Base-by-base conservation (phyloP, 2,797 vertebrate species). In the Betta splendens region DNA sequence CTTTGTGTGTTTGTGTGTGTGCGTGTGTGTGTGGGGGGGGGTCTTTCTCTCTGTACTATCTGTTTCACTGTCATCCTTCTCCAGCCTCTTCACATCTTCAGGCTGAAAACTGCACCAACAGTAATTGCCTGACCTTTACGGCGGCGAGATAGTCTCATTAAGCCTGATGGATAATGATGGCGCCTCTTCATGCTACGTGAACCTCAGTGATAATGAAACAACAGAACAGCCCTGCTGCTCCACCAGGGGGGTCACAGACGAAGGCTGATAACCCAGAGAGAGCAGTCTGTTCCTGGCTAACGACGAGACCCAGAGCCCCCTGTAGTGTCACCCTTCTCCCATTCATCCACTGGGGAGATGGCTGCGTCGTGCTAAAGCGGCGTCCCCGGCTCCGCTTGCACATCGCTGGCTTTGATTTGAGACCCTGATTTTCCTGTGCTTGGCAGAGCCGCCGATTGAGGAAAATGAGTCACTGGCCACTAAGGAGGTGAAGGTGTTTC, bases 81-180 rank as follows among this genome's bases (percentile, higher is more conserved):
- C 70, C 57, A 75, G 37, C 84, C 77, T 73, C 77, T 53, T 76
- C 35, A 66, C 72, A 42, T 90, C 85, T 85, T 87, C 89, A 81
- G 89, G 92, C 92, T 93, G 94, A 93, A 95, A 94, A 95, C 94
- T 94, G 95, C 94, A 93, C 90, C 93, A 91, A 92, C 93, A 93
- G 92, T 98, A 98, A 97, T 96, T 96, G 94, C 94, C 93, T 97
- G 96, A 97, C 95, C 96, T 98, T 98, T 95, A 94, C 93, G 91
- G 93, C 94, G 91, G 93, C 87, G 86, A 93, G 92, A 95, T 92
- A 93, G 95, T 94, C 95, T 97, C 95, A 96, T 98, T 98, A 96
- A 95, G 95, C 91, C 94, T 95, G 94, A 93, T 93, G 94, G 94
- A 92, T 93, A 94, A 94, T 92, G 91, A 89, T 92, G 90, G 84